Evolutionary conservation across 2,888 invertebrate species (phyloP), one percentile per base, ranked within the genome.

Genomic region (Panzeria rudis): DNA sequence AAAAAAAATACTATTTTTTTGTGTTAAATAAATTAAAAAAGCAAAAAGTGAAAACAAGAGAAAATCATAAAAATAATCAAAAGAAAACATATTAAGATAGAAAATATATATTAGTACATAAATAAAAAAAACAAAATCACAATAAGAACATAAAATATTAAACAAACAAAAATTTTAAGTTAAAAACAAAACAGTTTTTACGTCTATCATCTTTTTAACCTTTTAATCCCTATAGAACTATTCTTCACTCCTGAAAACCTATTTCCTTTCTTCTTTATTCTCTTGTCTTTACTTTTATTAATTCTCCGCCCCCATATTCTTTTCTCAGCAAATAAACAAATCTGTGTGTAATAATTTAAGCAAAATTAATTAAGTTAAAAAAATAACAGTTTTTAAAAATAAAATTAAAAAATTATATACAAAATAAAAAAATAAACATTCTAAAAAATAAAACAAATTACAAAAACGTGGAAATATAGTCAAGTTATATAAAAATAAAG

Each of bases 401-500:
- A 82, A 50, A 77, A 80, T 50, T 77, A 71, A 81, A 68, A 75
- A 56, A 77, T 35, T 78, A 85, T 8, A n/a, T 17, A 17, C n/a
- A 61, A 62, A 73, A 68, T 78, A 75, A 78, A 59, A 69, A 47
- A 75, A 62, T 54, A 68, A 83, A 82, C 79, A 80, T 82, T 56
- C 50, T 75, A 78, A 61, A 86, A 86, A 35, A 35, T 35, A 77
- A 64, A 69, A 61, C 7, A 68, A 69, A 83, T 73, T 52, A 69
- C 52, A 68, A 80, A 75, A 80, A 83, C 72, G 84, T 83, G 83
- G 84, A 84, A 83, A 85, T 83, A 86, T 84, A 87, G 86, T 83
- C 86, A 87, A 83, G 86, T 87, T 86, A 80, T 87, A 87, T 76
- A 83, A 81, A 77, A 11, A 38, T 5, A 29, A 29, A 29, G 54